Evolutionary conservation across 2,888 invertebrate genomes (phyloP), one percentile per base, ranked within the genome.

Genomic region (Rutpela maculata): DNA sequence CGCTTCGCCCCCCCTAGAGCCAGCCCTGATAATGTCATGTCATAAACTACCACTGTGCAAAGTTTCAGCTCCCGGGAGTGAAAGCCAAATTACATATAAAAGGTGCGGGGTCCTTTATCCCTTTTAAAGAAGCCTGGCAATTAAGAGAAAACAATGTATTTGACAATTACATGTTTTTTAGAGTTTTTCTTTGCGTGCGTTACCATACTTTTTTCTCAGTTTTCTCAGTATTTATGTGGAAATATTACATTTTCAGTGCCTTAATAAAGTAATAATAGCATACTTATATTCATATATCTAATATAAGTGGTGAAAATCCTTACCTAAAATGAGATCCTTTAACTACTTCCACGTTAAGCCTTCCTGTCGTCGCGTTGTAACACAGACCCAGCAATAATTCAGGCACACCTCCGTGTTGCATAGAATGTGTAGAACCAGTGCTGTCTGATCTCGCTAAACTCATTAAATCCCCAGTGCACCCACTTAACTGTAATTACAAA

Each of bases 331-430:
- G 93, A 74, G 94, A 94, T 76, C 95, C 95, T 89, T 95, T 95
- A 82, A 95, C 93, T 78, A 97, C 95, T 92, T 98, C 98, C 12
- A 97, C 96, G 70, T 96, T 95, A n/a, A 98, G 92, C 85, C 98
- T 93, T 31, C 98, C 98, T 1, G 98, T 98, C 50, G 95, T 97
- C 31, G 98, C 96, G 88, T 97, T 98, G 88, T 98, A 98, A 84
- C 97, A 95, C 82, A 98, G 91, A 0, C 98, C 98, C 79, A 97
- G 90, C 26, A 98, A 92, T 74, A 98, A 92, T 90, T 98, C 96
- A 62, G 98, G 97, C 67, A 98, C 96, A 26, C 98, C 98, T 11
- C 97, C 97, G 82, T 96, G 94, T 85, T 95, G 94, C 94, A 94
- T 94, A 83, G 98, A 98, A 90, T 97, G 97, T 84, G 97, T 97